Base-by-base conservation (phyloP, 2,113 vertebrate genomes). In the Gambusia holbrooki region DNA sequence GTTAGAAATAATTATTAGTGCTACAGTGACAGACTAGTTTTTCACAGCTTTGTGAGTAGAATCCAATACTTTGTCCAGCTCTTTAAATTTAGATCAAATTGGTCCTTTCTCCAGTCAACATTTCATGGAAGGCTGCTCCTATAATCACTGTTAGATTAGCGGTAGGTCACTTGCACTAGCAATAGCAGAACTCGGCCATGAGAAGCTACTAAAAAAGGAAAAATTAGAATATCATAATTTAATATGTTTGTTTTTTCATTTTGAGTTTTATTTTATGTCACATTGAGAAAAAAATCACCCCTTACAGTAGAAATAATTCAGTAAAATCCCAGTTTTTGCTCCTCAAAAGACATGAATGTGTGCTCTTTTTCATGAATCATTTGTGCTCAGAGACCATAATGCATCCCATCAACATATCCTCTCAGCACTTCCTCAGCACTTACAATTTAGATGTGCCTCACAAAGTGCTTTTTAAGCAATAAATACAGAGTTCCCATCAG, bases 291-390 rank as follows among this genome's bases (percentile, higher is more conserved):
- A 51, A 37, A 37, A 37, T 68, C 48, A 42, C 60, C n/a, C 28
- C 77, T 68, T 32, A 67, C 25, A 72, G 32, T 70, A 76, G 89
- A 71, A 90, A 92, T 93, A 87, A 90, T 90, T 93, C 72, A 90
- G 84, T 78, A 76, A 85, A 88, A 89, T 88, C 74, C 77, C 35
- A 74, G 45, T 87, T 87, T 86, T 90, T 88, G 73, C 80, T 88
- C 62, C 33, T 85, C 48, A 80, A 80, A 92, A 72, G 87, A 85
- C 83, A 90, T 84, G 82, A 79, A 82, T 81, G 64, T 81, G 77
- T 66, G 72, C 65, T 84, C 62, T 66, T 87, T 84, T 80, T 19
- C 86, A 91, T 93, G 81, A 92, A 93, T 92, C 82, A 90, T 93
- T 92, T 88, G 87, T 89, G 85, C 84, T 88, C 3, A 0, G 88